phyloP scores from a whole-genome alignment of 2,888 invertebrate genomes.

The Scelioninae gen. 2 region DNA sequence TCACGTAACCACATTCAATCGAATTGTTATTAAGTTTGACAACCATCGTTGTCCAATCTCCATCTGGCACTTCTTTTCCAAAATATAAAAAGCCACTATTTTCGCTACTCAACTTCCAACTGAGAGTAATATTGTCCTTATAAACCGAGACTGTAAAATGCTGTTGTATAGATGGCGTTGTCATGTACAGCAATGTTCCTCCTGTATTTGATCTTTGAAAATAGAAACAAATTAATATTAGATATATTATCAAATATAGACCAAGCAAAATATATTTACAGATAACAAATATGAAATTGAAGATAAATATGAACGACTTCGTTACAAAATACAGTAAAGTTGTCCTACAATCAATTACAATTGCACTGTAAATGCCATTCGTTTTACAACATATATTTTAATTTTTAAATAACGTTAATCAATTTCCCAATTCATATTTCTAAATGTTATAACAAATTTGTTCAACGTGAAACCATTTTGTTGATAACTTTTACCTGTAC shows the following conservation, averaged over 20 bases:
- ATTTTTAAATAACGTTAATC: no score
- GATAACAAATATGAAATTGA: no score
- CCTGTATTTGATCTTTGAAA: slow-evolving; percentile 86
- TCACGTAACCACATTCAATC: slow-evolving; percentile 68
- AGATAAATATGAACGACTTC: no score
- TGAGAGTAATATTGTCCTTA: slow-evolving; percentile 82
- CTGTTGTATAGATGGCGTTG: slow-evolving; percentile 75
- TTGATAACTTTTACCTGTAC: slow-evolving; percentile 45
- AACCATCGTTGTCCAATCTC: slow-evolving; percentile 82
- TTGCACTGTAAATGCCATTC: no score
- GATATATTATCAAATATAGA: no score
- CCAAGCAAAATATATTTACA: no score
- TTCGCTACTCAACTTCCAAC: slow-evolving; percentile 79
- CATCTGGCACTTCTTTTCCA: slow-evolving; percentile 79
- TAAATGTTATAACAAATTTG: no score
- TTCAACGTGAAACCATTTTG: no score
- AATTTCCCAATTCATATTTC: no score
- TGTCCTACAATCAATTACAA: no score
- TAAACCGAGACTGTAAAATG: slow-evolving; percentile 84
- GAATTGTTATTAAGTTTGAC: slow-evolving; percentile 76
- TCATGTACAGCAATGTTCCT: slow-evolving; percentile 86
- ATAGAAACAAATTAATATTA: slow-evolving; percentile 76
- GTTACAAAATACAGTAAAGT: no score
- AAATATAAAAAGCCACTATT: slow-evolving; percentile 76
- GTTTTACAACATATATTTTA: no score